Percentiles rank a stretch among this genome's conserved stretches.
These are phyloP conservation scores for Ceratina australensis DNA, from an alignment of 1,140 invertebrate species.

Conservation along the genomic window DNA sequence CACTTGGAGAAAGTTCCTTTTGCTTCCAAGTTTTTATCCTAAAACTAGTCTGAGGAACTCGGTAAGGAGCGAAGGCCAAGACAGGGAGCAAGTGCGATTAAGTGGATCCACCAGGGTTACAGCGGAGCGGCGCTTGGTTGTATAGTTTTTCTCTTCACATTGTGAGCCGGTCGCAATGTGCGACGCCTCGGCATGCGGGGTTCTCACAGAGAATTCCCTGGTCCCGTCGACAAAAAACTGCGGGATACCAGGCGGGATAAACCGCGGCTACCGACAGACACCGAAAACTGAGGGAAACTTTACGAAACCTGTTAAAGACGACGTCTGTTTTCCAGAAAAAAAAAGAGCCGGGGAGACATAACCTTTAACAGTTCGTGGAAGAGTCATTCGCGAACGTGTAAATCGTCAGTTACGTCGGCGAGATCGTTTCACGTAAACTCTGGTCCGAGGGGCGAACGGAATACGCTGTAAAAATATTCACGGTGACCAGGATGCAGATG, in stretches of 20 bases:
- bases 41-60: not conserved
- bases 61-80: slow-evolving; percentile 7
- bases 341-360: not conserved
- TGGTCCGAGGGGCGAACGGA: not conserved
- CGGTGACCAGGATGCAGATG: slow-evolving; percentile 27
- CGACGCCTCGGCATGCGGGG: slow-evolving; percentile 66
- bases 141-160: slow-evolving; percentile 67
- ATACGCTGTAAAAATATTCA: slow-evolving; percentile 23
- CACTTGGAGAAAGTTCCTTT: too few species aligned
- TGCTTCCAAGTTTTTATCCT: too few species aligned
- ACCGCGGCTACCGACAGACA: slow-evolving; percentile 1
- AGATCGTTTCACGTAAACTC: not conserved
- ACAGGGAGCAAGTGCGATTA: slow-evolving; percentile 49
- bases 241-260: slow-evolving; percentile 24
- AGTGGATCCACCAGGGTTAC: slow-evolving; percentile 59
- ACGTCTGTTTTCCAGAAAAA: not conserved
- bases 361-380: not conserved
- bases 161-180: slow-evolving; percentile 66
- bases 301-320: not conserved
- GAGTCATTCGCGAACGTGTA: not conserved
- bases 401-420: not conserved
- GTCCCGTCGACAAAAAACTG: slow-evolving; percentile 62
- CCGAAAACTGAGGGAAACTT: not conserved
- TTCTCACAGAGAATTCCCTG: slow-evolving; percentile 70
- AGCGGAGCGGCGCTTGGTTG: slow-evolving; percentile 31